These are phyloP conservation scores for Ecliptopera silaceata DNA, from an alignment of 2,888 invertebrate genomes.

Conservation along the genomic window DNA sequence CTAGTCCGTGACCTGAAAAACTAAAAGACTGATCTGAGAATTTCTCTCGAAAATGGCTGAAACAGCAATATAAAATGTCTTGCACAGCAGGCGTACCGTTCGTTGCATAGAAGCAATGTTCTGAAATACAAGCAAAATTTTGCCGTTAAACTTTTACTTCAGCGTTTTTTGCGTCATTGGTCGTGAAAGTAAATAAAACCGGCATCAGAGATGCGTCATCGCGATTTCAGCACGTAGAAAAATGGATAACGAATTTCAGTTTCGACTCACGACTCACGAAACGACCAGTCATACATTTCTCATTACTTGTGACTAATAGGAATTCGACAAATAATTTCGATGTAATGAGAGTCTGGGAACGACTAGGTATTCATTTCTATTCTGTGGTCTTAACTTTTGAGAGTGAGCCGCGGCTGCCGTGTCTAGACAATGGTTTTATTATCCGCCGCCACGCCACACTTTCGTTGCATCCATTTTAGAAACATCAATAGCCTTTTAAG, in stretches of 20 bases:
- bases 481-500: no score
- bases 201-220: constrained; percentile 20
- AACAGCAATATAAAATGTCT: no score
- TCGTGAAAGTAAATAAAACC: constrained; percentile 13
- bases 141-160: background rate
- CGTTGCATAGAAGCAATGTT: no score
- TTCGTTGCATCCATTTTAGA: no score
- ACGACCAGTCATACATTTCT: constrained; percentile 29
- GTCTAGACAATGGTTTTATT: no score
- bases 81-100: no score
- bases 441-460: no score
- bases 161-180: background rate
- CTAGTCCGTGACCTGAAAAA: constrained; percentile 11
- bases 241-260: constrained; percentile 12
- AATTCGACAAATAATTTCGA: constrained; percentile 3
- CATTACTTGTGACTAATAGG: constrained; percentile 31
- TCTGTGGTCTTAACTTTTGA: no score
- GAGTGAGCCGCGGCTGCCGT: no score
- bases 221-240: constrained; percentile 13
- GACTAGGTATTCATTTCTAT: background rate
- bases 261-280: constrained; percentile 14
- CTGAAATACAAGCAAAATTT: no score
- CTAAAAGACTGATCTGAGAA: background rate
- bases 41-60: background rate
- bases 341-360: background rate